A percentile compares a stretch with the other conserved stretches of the same genome.
Evolutionary conservation across 2,113 vertebrate genomes (phyloP).

Genomic region (Apteryx owenii): DNA sequence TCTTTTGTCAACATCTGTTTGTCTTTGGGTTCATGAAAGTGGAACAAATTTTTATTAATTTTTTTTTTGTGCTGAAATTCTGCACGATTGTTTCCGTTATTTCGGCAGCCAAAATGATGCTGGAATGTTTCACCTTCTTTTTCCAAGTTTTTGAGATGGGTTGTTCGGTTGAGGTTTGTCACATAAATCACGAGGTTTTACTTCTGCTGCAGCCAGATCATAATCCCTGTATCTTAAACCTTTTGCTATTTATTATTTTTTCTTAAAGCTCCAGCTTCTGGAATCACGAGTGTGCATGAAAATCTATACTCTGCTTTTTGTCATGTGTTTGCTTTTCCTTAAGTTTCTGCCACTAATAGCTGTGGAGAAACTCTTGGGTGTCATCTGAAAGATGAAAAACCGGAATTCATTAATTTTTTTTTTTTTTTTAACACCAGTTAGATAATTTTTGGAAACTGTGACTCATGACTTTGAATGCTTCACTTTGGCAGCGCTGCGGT

Average conservation of each 20-base stretch:
- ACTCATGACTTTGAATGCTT: constrained; percentile 36
- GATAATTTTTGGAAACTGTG: constrained; percentile 56
- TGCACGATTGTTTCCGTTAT: constrained; percentile 27
- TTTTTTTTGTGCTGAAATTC: constrained; percentile 5
- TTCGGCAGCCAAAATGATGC: constrained; percentile 49
- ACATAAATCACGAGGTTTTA: constrained; percentile 54
- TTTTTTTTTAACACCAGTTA: not conserved
- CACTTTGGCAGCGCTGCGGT: not conserved
- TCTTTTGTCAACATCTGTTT: constrained; percentile 66
- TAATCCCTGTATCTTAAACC: constrained; percentile 24
- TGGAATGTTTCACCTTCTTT: constrained; percentile 59
- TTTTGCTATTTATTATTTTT: constrained; percentile 22
- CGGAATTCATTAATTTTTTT: not conserved
- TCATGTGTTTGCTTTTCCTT: constrained; percentile 35
- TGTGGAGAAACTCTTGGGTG: constrained; percentile 34
- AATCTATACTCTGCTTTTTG: constrained; percentile 1
- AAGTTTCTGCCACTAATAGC: not conserved
- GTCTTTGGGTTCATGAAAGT: constrained; percentile 36
- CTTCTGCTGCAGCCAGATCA: constrained; percentile 48
- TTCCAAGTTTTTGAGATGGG: constrained; percentile 44
- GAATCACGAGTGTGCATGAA: constrained; percentile 28
- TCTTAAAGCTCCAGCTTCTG: constrained; percentile 50
- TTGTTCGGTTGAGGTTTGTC: constrained; percentile 50
- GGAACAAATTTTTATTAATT: constrained; percentile 34
- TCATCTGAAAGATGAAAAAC: constrained; percentile 17